Conservation (phyloP, 2,797 vertebrate genomes). For the Gadopsis marmoratus region DNA sequence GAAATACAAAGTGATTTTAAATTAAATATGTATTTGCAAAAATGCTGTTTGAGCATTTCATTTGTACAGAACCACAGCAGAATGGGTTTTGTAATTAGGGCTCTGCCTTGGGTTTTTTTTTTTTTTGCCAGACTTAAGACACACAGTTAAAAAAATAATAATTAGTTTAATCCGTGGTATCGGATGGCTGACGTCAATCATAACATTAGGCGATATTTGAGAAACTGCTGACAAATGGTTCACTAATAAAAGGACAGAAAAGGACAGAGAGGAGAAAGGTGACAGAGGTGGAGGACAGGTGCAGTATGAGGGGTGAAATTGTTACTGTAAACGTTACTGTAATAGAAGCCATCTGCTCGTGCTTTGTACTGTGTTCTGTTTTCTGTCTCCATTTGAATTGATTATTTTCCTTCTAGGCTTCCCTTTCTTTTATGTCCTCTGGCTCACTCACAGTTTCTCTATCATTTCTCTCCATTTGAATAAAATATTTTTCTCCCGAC, state of each 20-base stretch:
- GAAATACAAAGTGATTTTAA: constrained; percentile 51
- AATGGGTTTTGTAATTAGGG: constrained; percentile 40
- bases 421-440: background rate
- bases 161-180: constrained; percentile 8
- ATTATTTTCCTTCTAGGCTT: background rate
- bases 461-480: constrained; percentile 10
- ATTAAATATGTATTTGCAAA: constrained; percentile 53
- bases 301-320: background rate
- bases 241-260: constrained; percentile 17
- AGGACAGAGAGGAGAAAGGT: background rate
- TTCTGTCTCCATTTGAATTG: background rate
- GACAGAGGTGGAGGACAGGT: background rate
- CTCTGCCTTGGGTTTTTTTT: constrained; percentile 16
- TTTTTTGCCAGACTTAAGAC: background rate
- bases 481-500: constrained; percentile 22
- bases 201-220: constrained; percentile 17
- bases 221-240: constrained; percentile 28
- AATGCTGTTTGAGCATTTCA: constrained; percentile 44
- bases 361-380: constrained; percentile 6
- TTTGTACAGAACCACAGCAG: constrained; percentile 35
- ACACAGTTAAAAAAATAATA: background rate
- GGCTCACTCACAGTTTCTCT: background rate
- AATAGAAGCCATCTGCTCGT: background rate
- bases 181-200: constrained; percentile 13
- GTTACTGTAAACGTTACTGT: background rate